phyloP scores from a whole-genome alignment of 2,797 vertebrate genomes.

The Phrynocephalus forsythii region DNA sequence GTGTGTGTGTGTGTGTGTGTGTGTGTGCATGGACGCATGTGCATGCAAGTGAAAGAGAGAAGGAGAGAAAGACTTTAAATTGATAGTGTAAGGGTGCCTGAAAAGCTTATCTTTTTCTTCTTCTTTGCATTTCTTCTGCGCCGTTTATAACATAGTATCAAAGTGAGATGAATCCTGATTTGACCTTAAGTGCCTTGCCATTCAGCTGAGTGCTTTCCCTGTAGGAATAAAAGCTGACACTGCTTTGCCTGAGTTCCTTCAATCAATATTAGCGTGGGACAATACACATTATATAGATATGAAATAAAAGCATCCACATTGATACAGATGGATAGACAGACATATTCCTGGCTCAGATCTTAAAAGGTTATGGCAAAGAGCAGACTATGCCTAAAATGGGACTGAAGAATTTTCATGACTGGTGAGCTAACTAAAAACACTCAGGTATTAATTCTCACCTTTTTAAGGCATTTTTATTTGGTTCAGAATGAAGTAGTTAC shows the following conservation, averaged over 20 bases:
- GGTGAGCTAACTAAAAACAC: slow-evolving; percentile 31
- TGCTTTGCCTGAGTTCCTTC: slow-evolving; percentile 72
- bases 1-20: neutral
- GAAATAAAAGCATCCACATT: slow-evolving; percentile 69
- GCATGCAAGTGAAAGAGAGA: neutral
- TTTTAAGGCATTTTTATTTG: slow-evolving; percentile 55
- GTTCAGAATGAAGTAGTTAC: slow-evolving; percentile 78
- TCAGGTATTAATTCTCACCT: slow-evolving; percentile 28
- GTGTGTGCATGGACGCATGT: neutral
- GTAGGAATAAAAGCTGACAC: slow-evolving; percentile 79
- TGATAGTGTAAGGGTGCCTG: slow-evolving; percentile 9
- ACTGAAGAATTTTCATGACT: slow-evolving; percentile 34
- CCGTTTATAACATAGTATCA: slow-evolving; percentile 52
- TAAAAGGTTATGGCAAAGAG: slow-evolving; percentile 55
- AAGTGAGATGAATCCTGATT: slow-evolving; percentile 67
- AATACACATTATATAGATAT: slow-evolving; percentile 83
- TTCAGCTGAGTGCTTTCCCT: slow-evolving; percentile 81
- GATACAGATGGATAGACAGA: slow-evolving; percentile 62
- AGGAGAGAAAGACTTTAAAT: neutral
- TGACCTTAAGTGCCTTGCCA: slow-evolving; percentile 83
- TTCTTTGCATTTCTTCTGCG: slow-evolving; percentile 19
- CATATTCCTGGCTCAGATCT: slow-evolving; percentile 63
- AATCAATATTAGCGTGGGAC: slow-evolving; percentile 85
- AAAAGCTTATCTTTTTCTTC: slow-evolving; percentile 13
- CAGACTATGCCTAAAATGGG: slow-evolving; percentile 27